Conservation (phyloP, 2,888 invertebrate species). For the Monoplex corrugatus region DNA sequence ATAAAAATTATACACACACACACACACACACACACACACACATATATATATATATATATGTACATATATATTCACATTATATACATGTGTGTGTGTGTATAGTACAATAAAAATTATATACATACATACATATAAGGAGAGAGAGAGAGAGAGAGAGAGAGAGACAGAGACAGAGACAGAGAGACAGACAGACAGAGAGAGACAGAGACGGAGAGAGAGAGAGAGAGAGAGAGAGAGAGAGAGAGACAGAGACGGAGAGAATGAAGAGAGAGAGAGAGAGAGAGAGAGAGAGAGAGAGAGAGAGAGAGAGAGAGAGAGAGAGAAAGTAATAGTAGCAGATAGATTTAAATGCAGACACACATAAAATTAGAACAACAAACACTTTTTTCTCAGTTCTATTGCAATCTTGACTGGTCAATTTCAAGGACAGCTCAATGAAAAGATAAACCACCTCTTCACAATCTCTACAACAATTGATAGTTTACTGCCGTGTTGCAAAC, state of each 20-base stretch:
- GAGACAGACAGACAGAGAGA: constrained; percentile 35
- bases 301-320: constrained; percentile 5
- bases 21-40: no score
- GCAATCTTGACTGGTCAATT: no score
- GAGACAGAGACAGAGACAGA: constrained; percentile 35
- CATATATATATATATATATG: no score
- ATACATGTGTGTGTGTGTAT: no score
- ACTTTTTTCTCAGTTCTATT: no score
- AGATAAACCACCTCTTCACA: not conserved
- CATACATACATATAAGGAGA: not conserved
- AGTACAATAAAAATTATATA: no score
- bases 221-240: constrained; percentile 30
- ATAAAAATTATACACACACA: no score
- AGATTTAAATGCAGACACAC: not conserved
- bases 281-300: not conserved
- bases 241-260: not conserved
- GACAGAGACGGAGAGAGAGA: constrained; percentile 26
- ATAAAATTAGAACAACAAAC: no score
- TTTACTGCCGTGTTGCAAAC: not conserved
- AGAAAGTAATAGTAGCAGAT: not conserved
- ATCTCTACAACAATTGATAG: not conserved
- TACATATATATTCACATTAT: no score
- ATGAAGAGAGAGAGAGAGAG: not conserved
- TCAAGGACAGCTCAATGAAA: no score
- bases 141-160: constrained; percentile 38